These are phyloP conservation scores for Actinemys pallida DNA, from an alignment of 2,113 vertebrate species.

Conservation along the genomic window DNA sequence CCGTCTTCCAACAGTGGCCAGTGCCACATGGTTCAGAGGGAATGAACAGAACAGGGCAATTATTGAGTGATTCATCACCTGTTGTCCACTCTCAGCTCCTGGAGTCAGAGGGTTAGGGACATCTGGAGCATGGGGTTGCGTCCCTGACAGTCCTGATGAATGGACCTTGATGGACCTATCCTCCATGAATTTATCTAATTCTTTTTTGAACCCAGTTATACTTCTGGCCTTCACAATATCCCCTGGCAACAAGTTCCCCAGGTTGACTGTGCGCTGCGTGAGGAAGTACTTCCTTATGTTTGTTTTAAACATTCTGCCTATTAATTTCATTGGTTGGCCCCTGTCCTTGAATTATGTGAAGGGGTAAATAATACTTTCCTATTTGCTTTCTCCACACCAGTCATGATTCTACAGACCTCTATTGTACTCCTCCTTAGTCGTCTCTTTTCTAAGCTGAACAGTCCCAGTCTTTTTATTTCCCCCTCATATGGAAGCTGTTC, in stretches of 20 bases:
- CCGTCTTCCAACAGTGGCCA: background rate
- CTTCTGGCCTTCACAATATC: background rate
- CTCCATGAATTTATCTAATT: background rate
- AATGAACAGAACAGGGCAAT: background rate
- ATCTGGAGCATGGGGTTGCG: background rate
- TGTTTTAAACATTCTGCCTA: background rate
- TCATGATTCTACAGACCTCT: background rate
- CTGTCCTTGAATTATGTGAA: background rate
- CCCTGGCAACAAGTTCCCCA: background rate
- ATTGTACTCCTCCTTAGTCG: too few species aligned
- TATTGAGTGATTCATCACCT: background rate
- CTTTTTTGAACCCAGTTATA: background rate
- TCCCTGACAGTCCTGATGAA: background rate
- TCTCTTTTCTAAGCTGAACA: too few species aligned
- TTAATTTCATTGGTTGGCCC: background rate
- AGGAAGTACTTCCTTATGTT: background rate
- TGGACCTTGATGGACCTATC: too few species aligned
- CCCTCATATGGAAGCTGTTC: background rate
- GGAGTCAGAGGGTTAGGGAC: too few species aligned
- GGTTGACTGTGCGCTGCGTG: background rate
- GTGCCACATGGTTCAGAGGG: background rate
- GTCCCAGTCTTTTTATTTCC: background rate
- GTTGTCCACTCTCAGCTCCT: too few species aligned
- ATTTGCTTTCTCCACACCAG: background rate
- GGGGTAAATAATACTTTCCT: background rate